phyloP scores from a whole-genome alignment of 2,888 invertebrate species.

The Diadegma fenestrale region DNA sequence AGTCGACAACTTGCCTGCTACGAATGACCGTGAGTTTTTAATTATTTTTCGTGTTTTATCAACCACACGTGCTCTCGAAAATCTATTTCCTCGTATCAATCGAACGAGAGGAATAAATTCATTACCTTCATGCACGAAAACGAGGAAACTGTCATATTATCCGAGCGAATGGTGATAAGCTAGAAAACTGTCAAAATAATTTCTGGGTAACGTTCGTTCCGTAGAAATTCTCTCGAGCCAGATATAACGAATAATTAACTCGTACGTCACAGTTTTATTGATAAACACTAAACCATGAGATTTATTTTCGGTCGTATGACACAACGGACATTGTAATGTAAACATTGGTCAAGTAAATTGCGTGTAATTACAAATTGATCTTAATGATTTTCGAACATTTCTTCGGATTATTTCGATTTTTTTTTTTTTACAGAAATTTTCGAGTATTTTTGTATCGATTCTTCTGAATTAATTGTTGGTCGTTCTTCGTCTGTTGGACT shows the following conservation, averaged over 20 bases:
- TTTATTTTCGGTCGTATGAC: not conserved
- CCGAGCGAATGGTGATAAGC: not conserved
- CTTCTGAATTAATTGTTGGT: not conserved
- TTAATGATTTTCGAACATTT: not conserved
- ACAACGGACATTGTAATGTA: not conserved
- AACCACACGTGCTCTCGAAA: not conserved
- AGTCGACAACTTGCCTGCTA: conserved; percentile 69
- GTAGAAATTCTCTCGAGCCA: not conserved
- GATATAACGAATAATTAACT: not conserved
- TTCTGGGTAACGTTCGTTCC: not conserved
- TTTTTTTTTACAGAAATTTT: not conserved
- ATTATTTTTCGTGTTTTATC: not conserved
- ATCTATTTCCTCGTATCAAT: not conserved
- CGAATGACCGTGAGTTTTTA: conserved; percentile 69
- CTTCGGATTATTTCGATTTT: not conserved
- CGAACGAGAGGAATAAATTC: not conserved
- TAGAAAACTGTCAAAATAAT: not conserved
- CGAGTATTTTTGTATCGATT: not conserved
- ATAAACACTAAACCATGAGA: not conserved
- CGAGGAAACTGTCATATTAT: not conserved
- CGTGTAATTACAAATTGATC: not conserved
- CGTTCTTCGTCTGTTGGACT: not conserved
- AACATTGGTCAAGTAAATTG: not conserved
- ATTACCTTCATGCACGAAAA: not conserved
- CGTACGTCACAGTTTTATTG: not conserved